Conservation (phyloP, 2,797 vertebrate genomes). For the Acanthurus lineatus region DNA sequence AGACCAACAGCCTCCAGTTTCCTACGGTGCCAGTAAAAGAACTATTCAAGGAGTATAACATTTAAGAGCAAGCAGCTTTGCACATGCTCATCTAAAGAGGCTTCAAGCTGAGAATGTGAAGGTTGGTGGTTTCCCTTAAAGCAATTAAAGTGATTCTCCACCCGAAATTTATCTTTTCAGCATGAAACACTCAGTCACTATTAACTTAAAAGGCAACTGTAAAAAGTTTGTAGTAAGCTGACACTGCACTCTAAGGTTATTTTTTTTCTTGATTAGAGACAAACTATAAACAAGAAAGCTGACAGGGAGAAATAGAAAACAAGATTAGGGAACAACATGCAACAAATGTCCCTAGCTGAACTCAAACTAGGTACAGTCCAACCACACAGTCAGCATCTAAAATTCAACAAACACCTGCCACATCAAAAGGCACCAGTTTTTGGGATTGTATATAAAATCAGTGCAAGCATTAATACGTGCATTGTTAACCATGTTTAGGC, state of each 20-base stretch:
- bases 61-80: conserved; percentile 57
- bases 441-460: no score
- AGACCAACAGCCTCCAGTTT: conserved; percentile 73
- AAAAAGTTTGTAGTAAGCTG: conserved; percentile 67
- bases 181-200: conserved; percentile 51
- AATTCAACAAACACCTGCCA: conserved; percentile 9
- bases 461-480: no score
- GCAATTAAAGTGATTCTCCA: conserved; percentile 51
- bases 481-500: no score
- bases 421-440: background rate
- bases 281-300: conserved; percentile 22
- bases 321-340: background rate
- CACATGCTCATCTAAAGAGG: conserved; percentile 59
- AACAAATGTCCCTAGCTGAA: background rate
- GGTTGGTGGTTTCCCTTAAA: conserved; percentile 66
- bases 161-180: conserved; percentile 52
- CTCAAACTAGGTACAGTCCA: background rate
- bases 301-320: background rate
- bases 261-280: conserved; percentile 45
- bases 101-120: conserved; percentile 71
- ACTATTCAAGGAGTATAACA: conserved; percentile 57
- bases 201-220: conserved; percentile 58
- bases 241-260: conserved; percentile 35
- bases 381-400: background rate
- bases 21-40: conserved; percentile 74